Evolutionary conservation across 2,113 vertebrate species (phyloP).

Genomic region (Leiothrix lutea): DNA sequence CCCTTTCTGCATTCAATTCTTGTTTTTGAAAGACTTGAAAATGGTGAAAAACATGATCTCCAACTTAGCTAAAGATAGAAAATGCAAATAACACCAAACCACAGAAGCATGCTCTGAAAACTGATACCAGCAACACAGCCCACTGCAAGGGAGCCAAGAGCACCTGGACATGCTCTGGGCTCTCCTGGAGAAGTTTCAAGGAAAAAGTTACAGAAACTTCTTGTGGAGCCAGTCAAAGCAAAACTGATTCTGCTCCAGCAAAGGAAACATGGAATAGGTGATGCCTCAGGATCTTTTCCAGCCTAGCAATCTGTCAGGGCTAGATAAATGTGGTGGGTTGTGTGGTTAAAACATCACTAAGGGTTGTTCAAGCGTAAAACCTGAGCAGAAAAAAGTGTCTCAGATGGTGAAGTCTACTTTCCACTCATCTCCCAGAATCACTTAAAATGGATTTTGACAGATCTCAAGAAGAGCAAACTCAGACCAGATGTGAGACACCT

Average conservation of each 20-base stretch:
- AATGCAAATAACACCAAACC: constrained; percentile 33
- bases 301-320: not conserved
- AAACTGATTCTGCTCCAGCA: not conserved
- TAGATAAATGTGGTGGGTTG: not conserved
- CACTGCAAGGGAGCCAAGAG: not conserved
- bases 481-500: not conserved
- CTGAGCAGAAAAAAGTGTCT: not conserved
- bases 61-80: constrained; percentile 25
- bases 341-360: not conserved
- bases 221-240: not conserved
- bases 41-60: not conserved
- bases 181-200: not conserved
- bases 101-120: not conserved
- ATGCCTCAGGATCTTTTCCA: not conserved
- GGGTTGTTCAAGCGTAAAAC: not conserved
- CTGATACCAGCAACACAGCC: not conserved
- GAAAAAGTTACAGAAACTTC: not conserved
- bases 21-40: not conserved
- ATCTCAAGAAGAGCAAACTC: not conserved
- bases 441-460: not conserved
- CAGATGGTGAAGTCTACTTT: not conserved
- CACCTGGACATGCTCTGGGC: not conserved
- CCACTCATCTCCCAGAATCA: not conserved
- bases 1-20: not conserved
- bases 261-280: not conserved